Conservation (phyloP, 1,140 invertebrate species). For the Parapsyche elsis region DNA sequence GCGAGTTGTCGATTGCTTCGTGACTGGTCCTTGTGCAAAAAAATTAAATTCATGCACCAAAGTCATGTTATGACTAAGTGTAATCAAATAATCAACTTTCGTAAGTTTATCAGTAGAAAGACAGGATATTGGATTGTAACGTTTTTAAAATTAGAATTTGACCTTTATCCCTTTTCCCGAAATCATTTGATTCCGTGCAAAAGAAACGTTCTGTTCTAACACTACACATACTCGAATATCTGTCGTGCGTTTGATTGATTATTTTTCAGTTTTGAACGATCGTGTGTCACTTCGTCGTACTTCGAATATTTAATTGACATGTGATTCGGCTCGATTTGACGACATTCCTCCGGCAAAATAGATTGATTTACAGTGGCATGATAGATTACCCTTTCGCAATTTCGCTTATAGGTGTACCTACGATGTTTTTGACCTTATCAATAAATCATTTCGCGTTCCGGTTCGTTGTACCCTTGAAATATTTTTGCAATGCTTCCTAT, state of each 20-base stretch:
- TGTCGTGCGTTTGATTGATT: conserved; percentile 5
- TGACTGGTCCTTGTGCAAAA: neutral
- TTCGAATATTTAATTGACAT: neutral
- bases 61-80: too few species aligned
- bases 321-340: neutral
- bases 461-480: neutral
- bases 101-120: too few species aligned
- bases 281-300: neutral
- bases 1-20: neutral
- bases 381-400: neutral
- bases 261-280: neutral
- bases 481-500: neutral
- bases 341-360: conserved; percentile 15
- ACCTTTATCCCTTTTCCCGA: too few species aligned
- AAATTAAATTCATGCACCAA: neutral
- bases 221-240: neutral
- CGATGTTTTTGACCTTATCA: neutral
- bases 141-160: too few species aligned
- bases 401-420: neutral
- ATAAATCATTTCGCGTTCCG: conserved; percentile 24
- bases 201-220: too few species aligned
- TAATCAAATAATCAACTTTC: too few species aligned
- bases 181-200: too few species aligned
- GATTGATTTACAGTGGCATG: neutral
- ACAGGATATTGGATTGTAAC: too few species aligned